Conservation (phyloP, 1,140 invertebrate species). For the Lepeophtheirus salmonis region DNA sequence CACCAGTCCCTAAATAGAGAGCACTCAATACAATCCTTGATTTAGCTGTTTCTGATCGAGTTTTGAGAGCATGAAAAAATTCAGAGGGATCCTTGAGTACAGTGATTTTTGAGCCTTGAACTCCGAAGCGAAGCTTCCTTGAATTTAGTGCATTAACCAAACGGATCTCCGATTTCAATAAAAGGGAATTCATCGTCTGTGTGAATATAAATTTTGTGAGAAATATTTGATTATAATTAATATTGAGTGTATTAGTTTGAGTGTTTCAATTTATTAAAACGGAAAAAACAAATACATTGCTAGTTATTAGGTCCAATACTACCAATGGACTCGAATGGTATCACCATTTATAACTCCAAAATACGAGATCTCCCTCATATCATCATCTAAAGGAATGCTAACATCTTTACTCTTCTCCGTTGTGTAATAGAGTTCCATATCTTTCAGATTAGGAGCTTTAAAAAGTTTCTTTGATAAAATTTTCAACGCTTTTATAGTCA, state of each 20-base stretch:
- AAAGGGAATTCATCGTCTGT: neutral
- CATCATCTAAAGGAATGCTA: constrained; percentile 11
- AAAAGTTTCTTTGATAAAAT: neutral
- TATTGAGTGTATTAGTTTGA: no score
- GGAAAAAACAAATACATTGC: neutral
- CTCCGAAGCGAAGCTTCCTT: neutral
- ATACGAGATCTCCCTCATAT: constrained; percentile 5
- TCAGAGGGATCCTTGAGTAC: constrained; percentile 49
- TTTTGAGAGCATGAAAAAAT: constrained; percentile 53
- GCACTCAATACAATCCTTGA: constrained; percentile 69
- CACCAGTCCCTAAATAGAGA: constrained; percentile 77
- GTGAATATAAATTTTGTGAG: neutral
- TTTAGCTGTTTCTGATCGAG: constrained; percentile 46
- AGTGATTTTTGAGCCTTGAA: constrained; percentile 31
- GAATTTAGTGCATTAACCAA: neutral
- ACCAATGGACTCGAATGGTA: constrained; percentile 9
- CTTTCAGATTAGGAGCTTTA: constrained; percentile 4
- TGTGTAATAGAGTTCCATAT: neutral
- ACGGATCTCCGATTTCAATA: neutral
- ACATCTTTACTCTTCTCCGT: neutral
- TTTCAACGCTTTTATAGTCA: constrained; percentile 9
- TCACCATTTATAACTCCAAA: constrained; percentile 10
- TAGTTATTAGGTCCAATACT: neutral
- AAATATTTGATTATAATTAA: neutral
- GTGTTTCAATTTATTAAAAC: no score